A percentile compares a stretch with the other conserved stretches of the same genome.
Evolutionary conservation across 2,797 vertebrate genomes (phyloP).

Genomic region (Clarias laeviceps): DNA sequence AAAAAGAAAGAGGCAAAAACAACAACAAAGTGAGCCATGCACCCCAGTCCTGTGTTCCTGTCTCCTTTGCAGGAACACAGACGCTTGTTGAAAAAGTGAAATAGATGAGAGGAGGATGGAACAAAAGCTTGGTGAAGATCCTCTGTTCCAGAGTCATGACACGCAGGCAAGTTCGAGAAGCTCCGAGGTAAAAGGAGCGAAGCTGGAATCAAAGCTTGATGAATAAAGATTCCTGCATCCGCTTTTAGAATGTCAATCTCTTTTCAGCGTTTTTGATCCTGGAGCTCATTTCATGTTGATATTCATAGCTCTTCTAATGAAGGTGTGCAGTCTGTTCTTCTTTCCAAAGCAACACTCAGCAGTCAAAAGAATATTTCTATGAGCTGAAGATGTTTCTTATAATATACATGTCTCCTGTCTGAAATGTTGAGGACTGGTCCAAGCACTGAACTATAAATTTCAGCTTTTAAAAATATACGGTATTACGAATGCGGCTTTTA

Average conservation of each 20-base stretch:
- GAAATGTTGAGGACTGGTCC: background rate
- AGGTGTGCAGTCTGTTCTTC: slow-evolving; percentile 1
- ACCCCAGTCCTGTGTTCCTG: slow-evolving; percentile 11
- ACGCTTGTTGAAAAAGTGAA: slow-evolving; percentile 12
- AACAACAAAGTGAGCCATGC: slow-evolving; percentile 52
- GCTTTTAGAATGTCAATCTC: slow-evolving; percentile 17
- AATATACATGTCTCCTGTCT: background rate
- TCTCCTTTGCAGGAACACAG: slow-evolving; percentile 29
- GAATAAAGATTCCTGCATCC: slow-evolving; percentile 23
- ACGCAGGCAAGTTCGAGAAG: slow-evolving; percentile 30
- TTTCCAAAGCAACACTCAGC: slow-evolving; percentile 12
- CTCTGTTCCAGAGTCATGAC: slow-evolving; percentile 32
- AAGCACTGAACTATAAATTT: background rate
- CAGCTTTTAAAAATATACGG: background rate
- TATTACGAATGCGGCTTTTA: background rate
- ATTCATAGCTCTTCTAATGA: slow-evolving; percentile 33
- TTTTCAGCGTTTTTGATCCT: slow-evolving; percentile 20
- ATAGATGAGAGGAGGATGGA: slow-evolving; percentile 14
- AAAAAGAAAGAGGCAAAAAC: slow-evolving; percentile 35
- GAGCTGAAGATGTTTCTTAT: background rate
- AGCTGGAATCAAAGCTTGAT: slow-evolving; percentile 22
- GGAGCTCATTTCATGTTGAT: slow-evolving; percentile 19
- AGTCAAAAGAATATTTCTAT: slow-evolving; percentile 13
- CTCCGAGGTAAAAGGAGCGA: slow-evolving; percentile 29
- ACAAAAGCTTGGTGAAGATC: slow-evolving; percentile 34